These are phyloP conservation scores for Pristionchus japonicus DNA, from an alignment of 2,888 invertebrate genomes.

Conservation along the genomic window DNA sequence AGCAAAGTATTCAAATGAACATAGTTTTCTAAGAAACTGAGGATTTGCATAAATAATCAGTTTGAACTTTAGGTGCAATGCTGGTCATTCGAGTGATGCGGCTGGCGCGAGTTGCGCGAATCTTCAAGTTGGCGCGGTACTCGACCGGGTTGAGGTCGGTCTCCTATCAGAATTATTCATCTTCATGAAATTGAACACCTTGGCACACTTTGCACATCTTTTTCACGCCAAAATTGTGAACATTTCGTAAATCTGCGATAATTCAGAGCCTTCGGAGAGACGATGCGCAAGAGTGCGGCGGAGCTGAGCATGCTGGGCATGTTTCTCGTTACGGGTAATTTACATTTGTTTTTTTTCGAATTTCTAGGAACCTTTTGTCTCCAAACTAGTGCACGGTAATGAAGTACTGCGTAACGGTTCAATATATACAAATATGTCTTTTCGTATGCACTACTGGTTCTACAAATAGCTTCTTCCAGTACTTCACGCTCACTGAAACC, in stretches of 20 bases:
- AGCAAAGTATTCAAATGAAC: too few species aligned
- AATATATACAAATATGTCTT: too few species aligned
- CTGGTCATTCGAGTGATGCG: conserved; percentile 72
- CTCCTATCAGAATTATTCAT: too few species aligned
- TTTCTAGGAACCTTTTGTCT: too few species aligned
- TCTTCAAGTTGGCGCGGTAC: conserved; percentile 74
- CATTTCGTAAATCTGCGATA: too few species aligned
- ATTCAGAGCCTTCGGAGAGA: conserved; percentile 67
- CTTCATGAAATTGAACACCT: neutral
- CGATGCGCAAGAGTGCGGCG: conserved; percentile 67
- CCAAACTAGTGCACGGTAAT: too few species aligned
- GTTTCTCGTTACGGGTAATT: conserved; percentile 66
- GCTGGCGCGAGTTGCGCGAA: conserved; percentile 72
- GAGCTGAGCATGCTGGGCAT: conserved; percentile 73
- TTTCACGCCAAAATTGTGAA: too few species aligned
- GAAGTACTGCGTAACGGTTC: too few species aligned
- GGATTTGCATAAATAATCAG: too few species aligned
- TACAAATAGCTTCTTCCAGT: neutral
- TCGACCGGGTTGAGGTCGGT: conserved; percentile 66
- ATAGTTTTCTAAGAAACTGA: too few species aligned
- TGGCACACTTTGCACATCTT: too few species aligned
- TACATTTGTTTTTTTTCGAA: neutral
- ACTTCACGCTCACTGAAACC: neutral
- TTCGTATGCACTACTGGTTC: too few species aligned
- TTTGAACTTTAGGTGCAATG: conserved; percentile 70